Conservation (phyloP, 2,113 vertebrate genomes). For the Microcebus murinus region DNA sequence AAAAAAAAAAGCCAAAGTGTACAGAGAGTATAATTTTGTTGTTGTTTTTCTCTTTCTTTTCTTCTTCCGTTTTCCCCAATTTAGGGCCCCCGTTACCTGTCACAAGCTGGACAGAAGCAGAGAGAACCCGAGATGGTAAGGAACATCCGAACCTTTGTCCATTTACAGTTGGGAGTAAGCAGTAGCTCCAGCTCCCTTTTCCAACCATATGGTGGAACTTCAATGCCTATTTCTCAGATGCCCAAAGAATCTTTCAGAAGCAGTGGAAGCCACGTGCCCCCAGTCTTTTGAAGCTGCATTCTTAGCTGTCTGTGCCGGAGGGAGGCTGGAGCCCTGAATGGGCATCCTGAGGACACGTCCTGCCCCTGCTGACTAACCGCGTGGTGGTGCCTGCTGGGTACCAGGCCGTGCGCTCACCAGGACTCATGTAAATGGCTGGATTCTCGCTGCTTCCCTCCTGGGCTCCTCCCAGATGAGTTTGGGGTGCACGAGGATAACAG, state of each 20-base stretch:
- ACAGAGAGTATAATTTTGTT: background rate
- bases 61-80: background rate
- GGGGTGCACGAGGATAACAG: background rate
- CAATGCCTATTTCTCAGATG: background rate
- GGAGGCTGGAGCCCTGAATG: background rate
- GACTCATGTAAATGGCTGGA: background rate
- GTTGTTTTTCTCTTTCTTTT: constrained; percentile 42
- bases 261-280: background rate
- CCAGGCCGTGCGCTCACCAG: background rate
- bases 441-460: background rate
- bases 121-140: background rate
- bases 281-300: background rate
- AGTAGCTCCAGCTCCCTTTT: background rate
- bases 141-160: background rate
- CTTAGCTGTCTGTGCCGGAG: background rate
- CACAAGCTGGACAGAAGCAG: background rate
- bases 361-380: background rate
- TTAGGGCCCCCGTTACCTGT: background rate
- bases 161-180: background rate
- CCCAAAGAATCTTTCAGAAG: background rate
- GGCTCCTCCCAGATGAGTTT: background rate
- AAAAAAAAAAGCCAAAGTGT: background rate
- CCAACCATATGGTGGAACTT: background rate
- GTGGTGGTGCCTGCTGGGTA: background rate
- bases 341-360: too few relatives aligned